Conservation (phyloP, 2,888 invertebrate genomes). For the Troides helena region DNA sequence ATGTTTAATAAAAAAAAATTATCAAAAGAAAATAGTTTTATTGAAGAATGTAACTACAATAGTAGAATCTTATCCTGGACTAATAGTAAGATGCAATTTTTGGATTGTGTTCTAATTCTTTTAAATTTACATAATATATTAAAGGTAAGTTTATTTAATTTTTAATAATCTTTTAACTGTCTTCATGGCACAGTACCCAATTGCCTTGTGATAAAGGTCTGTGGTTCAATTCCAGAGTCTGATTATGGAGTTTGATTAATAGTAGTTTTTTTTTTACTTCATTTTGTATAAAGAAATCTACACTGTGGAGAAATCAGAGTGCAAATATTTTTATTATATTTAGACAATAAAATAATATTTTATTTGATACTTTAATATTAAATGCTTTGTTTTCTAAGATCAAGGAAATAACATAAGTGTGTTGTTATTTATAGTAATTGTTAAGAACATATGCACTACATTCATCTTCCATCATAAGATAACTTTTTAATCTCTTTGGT, state of each 20-base stretch:
- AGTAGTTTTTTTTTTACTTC: no score
- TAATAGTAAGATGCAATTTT: not conserved
- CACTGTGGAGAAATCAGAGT: no score
- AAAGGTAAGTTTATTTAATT: not conserved
- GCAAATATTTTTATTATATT: no score
- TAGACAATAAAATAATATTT: no score
- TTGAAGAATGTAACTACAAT: not conserved
- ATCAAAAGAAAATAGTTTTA: not conserved
- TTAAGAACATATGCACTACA: slow-evolving; percentile 32
- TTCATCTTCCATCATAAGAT: slow-evolving; percentile 80
- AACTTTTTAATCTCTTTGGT: slow-evolving; percentile 78
- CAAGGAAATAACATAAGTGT: not conserved
- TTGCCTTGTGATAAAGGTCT: no score
- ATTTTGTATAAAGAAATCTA: no score
- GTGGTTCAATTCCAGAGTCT: no score
- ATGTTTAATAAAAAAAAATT: slow-evolving; percentile 35
- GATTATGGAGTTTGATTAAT: no score
- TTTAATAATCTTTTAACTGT: no score
- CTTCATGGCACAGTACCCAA: no score
- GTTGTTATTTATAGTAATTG: not conserved
- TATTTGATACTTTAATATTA: no score
- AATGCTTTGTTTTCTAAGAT: not conserved
- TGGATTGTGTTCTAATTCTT: not conserved
- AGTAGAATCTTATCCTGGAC: not conserved
- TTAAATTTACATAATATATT: not conserved